Percentiles rank a stretch among this genome's conserved stretches.
phyloP scores from a whole-genome alignment of 2,888 invertebrate genomes.

The Eledona agricola region DNA sequence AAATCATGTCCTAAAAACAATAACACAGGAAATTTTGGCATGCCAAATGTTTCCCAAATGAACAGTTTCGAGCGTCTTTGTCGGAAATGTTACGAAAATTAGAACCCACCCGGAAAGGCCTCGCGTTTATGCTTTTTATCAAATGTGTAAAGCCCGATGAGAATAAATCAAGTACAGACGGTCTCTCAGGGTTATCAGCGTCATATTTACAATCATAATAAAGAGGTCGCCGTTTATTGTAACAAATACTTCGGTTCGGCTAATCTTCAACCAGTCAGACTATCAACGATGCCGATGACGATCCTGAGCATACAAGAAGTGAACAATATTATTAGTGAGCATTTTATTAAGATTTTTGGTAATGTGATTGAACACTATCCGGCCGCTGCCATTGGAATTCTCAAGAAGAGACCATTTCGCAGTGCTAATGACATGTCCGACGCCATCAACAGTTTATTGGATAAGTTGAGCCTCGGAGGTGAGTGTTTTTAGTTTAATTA shows the following conservation, averaged over 20 bases:
- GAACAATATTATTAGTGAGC: conserved; percentile 65
- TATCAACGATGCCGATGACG: conserved; percentile 35
- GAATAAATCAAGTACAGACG: conserved; percentile 7
- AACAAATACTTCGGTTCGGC: conserved; percentile 29
- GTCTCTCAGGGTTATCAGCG: conserved; percentile 13
- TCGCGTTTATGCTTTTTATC: conserved; percentile 8
- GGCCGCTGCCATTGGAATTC: conserved; percentile 65
- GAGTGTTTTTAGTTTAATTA: too few species aligned
- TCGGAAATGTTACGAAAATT: too few species aligned
- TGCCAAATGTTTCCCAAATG: too few species aligned
- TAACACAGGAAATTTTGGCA: too few species aligned
- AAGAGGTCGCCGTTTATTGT: conserved; percentile 39
- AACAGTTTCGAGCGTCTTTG: too few species aligned
- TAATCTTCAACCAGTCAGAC: conserved; percentile 14
- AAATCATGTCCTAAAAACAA: too few species aligned
- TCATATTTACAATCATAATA: conserved; percentile 11
- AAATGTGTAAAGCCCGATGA: too few species aligned
- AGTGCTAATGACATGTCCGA: conserved; percentile 63
- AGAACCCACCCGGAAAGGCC: conserved; percentile 12
- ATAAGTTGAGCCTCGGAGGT: conserved; percentile 65
- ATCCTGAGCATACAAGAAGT: conserved; percentile 64
- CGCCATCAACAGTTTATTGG: conserved; percentile 67
- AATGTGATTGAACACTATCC: conserved; percentile 72
- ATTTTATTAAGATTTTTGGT: conserved; percentile 68
- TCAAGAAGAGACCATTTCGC: conserved; percentile 65